Percentiles rank a stretch among this genome's conserved stretches.
These are phyloP conservation scores for Epirrhoe alternata DNA, from an alignment of 2,888 invertebrate species.

Conservation along the genomic window DNA sequence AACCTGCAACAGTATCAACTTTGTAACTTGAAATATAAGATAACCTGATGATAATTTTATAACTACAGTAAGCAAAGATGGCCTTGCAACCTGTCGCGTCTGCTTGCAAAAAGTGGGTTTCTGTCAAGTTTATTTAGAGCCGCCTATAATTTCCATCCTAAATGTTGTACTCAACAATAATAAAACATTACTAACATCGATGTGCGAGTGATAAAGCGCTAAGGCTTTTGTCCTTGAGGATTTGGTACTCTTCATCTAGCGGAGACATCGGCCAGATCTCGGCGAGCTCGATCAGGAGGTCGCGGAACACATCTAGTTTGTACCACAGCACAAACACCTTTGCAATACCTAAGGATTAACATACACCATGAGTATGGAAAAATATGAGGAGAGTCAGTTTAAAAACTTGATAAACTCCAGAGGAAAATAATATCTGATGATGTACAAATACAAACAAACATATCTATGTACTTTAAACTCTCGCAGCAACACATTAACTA, in stretches of 20 bases:
- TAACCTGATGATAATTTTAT: not conserved
- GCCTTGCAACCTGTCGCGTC: not conserved
- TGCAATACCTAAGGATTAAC: conserved; percentile 56
- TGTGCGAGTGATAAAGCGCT: conserved; percentile 66
- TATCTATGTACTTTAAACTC: too few species aligned
- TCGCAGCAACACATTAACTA: too few species aligned
- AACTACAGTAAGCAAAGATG: not conserved
- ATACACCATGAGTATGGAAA: not conserved
- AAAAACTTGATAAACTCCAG: too few species aligned
- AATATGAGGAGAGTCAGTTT: too few species aligned
- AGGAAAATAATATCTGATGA: too few species aligned
- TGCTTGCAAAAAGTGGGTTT: too few species aligned
- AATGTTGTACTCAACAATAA: not conserved
- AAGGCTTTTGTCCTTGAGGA: conserved; percentile 67
- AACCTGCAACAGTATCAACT: conserved; percentile 58
- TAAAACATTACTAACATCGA: conserved; percentile 56
- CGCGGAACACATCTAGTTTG: conserved; percentile 68
- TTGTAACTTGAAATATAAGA: not conserved
- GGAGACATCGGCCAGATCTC: conserved; percentile 77
- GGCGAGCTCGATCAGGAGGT: conserved; percentile 67
- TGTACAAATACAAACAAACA: too few species aligned
- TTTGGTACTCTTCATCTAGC: conserved; percentile 59
- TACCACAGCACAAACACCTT: conserved; percentile 76
- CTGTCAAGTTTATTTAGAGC: too few species aligned
- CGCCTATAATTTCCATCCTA: too few species aligned